Evolutionary conservation across 2,888 invertebrate species (phyloP).

Genomic region (Xestia xanthographa): DNA sequence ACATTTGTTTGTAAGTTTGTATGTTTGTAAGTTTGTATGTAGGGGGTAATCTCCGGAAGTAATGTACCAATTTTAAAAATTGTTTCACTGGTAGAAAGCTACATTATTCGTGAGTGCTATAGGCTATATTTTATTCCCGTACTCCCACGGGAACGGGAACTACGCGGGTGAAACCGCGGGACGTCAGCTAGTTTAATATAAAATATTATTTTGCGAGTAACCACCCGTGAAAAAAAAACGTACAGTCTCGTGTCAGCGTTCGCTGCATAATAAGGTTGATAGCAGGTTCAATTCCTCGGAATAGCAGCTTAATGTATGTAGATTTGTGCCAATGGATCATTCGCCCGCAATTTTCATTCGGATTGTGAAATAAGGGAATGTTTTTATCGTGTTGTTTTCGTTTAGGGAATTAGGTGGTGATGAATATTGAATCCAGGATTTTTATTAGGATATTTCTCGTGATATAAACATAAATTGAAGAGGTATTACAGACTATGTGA

Average conservation of each 20-base stretch:
- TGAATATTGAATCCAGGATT: conserved; percentile 33
- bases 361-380: conserved; percentile 44
- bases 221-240: conserved; percentile 21
- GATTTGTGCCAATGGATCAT: conserved; percentile 60
- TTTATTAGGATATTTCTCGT: conserved; percentile 13
- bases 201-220: neutral
- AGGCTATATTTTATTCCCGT: too few species aligned
- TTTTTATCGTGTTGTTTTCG: conserved; percentile 51
- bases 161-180: too few species aligned
- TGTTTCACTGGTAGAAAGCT: too few species aligned
- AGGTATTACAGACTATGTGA: neutral
- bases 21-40: too few species aligned
- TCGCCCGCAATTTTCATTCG: conserved; percentile 50
- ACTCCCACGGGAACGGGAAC: too few species aligned
- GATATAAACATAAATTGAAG: neutral
- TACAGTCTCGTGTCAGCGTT: conserved; percentile 44
- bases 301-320: conserved; percentile 53
- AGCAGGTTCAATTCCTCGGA: conserved; percentile 48
- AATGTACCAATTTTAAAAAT: too few species aligned
- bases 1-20: too few species aligned
- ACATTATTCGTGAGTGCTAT: too few species aligned
- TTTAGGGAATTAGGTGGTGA: conserved; percentile 39
- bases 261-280: conserved; percentile 50
- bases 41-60: too few species aligned
- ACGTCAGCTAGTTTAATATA: too few species aligned